Evolutionary conservation across 1,140 invertebrate species (phyloP).

Genomic region (Hycleus cichorii): DNA sequence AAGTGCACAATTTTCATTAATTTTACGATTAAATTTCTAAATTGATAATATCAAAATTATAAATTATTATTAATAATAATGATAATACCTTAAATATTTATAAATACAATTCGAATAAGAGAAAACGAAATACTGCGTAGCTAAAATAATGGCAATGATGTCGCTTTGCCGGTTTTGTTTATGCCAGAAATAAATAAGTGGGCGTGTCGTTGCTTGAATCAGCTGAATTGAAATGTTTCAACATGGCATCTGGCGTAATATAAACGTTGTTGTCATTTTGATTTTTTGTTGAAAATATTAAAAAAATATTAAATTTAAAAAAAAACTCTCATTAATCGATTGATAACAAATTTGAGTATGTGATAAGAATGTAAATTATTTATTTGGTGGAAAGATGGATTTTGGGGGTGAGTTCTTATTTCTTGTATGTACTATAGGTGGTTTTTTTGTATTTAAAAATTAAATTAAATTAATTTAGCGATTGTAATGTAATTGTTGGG

Average conservation of each 20-base stretch:
- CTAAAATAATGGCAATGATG: not conserved
- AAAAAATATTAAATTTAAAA: not conserved
- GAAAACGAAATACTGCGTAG: not conserved
- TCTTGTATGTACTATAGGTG: too few species aligned
- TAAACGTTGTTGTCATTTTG: slow-evolving; percentile 6
- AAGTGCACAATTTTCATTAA: not conserved
- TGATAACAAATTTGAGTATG: too few species aligned
- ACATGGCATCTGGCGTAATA: slow-evolving; percentile 15
- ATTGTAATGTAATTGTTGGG: too few species aligned
- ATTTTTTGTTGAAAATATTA: not conserved
- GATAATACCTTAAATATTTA: not conserved
- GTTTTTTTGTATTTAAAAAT: too few species aligned
- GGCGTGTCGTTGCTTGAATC: slow-evolving; percentile 33
- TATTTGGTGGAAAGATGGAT: too few species aligned
- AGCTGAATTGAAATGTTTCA: slow-evolving; percentile 30
- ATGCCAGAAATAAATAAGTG: slow-evolving; percentile 34
- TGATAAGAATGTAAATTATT: too few species aligned
- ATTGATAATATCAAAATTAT: not conserved
- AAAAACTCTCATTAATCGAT: too few species aligned
- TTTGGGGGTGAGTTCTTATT: too few species aligned
- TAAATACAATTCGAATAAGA: not conserved
- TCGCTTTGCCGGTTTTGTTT: slow-evolving; percentile 33
- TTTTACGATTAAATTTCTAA: not conserved
- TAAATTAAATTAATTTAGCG: too few species aligned
- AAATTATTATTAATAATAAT: not conserved